Conservation (phyloP, 2,888 invertebrate species). For the Agonum fuliginosum region DNA sequence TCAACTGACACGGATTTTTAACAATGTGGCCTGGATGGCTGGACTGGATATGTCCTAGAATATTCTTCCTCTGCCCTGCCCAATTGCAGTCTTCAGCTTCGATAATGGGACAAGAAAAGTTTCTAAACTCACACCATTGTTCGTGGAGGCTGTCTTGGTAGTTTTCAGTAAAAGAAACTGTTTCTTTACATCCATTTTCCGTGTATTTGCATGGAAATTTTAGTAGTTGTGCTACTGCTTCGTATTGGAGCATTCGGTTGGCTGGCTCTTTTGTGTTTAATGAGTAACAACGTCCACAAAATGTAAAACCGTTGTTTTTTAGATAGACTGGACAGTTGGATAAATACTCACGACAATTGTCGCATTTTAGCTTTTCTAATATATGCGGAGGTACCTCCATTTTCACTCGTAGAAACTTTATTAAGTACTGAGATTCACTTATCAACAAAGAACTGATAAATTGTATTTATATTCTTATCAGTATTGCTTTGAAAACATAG, state of each 20-base stretch:
- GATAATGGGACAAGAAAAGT: background rate
- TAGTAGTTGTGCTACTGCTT: background rate
- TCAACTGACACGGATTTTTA: background rate
- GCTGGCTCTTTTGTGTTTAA: background rate
- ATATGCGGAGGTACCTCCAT: background rate
- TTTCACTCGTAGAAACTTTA: no score
- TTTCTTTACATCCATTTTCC: background rate
- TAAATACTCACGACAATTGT: background rate
- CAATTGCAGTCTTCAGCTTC: background rate
- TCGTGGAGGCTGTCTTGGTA: background rate
- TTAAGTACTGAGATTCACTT: no score
- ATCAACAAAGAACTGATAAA: no score
- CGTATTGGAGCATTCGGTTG: background rate
- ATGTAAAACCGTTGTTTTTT: background rate
- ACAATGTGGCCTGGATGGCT: background rate
- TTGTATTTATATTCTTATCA: no score
- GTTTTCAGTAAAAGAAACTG: background rate
- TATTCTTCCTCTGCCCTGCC: background rate
- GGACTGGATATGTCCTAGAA: background rate
- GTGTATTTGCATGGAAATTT: conserved; percentile 11
- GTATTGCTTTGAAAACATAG: no score
- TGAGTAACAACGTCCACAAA: background rate
- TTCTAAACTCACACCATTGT: background rate
- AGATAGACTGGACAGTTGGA: background rate
- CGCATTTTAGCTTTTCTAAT: background rate